Conservation (phyloP, 2,797 vertebrate genomes). For the Hylomyscus alleni region DNA sequence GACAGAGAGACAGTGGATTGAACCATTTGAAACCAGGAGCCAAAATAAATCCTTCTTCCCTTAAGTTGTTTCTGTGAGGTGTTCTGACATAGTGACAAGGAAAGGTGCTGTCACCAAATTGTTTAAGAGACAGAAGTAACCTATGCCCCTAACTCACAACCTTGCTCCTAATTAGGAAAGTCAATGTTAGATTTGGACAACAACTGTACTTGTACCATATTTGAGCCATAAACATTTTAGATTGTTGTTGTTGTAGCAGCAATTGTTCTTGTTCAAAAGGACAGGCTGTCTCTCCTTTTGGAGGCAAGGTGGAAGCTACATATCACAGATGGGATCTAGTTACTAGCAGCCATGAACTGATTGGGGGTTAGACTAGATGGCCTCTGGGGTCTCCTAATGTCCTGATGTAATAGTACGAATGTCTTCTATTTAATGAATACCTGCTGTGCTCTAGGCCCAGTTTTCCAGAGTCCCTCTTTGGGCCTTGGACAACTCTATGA, state of each 20-base stretch:
- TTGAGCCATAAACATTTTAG: neutral
- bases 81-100: neutral
- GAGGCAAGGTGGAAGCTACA: conserved; percentile 14
- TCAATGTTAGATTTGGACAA: conserved; percentile 32
- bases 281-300: neutral
- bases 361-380: conserved; percentile 31
- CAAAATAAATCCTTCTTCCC: neutral
- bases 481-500: neutral
- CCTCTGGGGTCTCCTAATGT: conserved; percentile 16
- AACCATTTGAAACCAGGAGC: neutral
- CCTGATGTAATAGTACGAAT: conserved; percentile 2
- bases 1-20: neutral
- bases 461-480: neutral
- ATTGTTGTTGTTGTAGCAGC: conserved; percentile 23
- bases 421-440: conserved; percentile 53
- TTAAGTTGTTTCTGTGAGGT: neutral
- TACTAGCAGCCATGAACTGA: conserved; percentile 5
- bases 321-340: conserved; percentile 7
- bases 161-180: conserved; percentile 48
- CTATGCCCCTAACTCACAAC: neutral
- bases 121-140: neutral
- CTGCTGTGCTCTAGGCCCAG: conserved; percentile 1
- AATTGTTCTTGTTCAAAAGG: conserved; percentile 8
- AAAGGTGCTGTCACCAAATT: neutral
- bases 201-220: conserved; percentile 16